These are phyloP conservation scores for Unio pictorum DNA, from an alignment of 2,888 invertebrate genomes.

Conservation along the genomic window DNA sequence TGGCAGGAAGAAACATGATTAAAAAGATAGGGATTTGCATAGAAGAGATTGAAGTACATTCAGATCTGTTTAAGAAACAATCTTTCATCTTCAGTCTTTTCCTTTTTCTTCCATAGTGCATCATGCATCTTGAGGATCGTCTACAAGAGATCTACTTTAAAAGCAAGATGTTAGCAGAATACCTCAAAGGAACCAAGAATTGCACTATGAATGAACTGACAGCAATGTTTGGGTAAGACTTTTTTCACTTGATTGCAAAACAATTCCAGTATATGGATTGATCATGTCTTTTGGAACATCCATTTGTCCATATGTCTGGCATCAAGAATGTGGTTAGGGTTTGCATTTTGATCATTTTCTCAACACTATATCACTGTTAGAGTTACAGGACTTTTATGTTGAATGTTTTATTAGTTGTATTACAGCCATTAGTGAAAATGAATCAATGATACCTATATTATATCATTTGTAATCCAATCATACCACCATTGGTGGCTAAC, in stretches of 20 bases:
- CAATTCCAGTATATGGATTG: too few species aligned
- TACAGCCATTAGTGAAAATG: too few species aligned
- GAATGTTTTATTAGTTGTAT: neutral
- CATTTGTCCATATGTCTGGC: too few species aligned
- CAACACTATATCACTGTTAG: neutral
- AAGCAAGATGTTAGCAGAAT: conserved; percentile 85
- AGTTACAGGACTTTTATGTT: neutral
- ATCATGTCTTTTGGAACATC: too few species aligned
- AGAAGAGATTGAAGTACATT: too few species aligned
- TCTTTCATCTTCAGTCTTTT: neutral
- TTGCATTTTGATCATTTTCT: neutral
- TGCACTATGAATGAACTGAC: conserved; percentile 61
- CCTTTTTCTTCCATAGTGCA: conserved; percentile 76
- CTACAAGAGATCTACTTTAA: conserved; percentile 88
- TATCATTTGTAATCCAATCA: too few species aligned
- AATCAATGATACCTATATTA: too few species aligned
- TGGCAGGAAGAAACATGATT: too few species aligned
- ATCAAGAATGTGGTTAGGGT: too few species aligned
- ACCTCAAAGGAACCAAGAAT: conserved; percentile 56
- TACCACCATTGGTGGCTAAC: too few species aligned
- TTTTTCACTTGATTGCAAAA: neutral
- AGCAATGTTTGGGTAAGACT: conserved; percentile 61
- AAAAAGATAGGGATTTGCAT: too few species aligned
- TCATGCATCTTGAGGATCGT: conserved; percentile 85
- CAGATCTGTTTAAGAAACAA: neutral